These are phyloP conservation scores for Hyperoplus lanceolatus DNA, from an alignment of 2,797 vertebrate species.

Conservation along the genomic window DNA sequence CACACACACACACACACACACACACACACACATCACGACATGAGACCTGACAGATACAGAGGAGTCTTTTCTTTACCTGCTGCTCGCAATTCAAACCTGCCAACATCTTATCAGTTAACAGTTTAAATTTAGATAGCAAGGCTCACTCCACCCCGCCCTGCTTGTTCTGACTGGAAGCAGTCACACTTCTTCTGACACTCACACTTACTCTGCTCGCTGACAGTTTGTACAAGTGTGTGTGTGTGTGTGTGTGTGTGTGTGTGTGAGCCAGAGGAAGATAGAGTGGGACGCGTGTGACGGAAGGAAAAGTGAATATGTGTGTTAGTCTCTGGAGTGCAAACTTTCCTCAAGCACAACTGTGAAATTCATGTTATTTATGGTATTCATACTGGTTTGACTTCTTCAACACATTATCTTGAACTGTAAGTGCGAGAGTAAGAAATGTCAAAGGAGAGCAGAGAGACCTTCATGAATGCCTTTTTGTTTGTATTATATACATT, in stretches of 20 bases:
- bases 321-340: not conserved
- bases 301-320: conserved; percentile 18
- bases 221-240: conserved; percentile 4
- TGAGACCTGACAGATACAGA: conserved; percentile 34
- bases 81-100: conserved; percentile 48
- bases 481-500: not conserved
- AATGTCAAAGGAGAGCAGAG: not conserved
- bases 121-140: conserved; percentile 66
- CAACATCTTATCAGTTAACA: conserved; percentile 53
- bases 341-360: conserved; percentile 6
- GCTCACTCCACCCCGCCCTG: conserved; percentile 33
- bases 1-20: not conserved
- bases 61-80: conserved; percentile 42
- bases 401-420: conserved; percentile 15
- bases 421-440: not conserved
- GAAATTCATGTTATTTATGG: conserved; percentile 19
- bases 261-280: not conserved
- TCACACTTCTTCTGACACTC: conserved; percentile 34
- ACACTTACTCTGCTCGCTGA: conserved; percentile 37
- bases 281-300: not conserved
- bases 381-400: conserved; percentile 3
- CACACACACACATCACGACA: conserved; percentile 17
- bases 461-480: not conserved
- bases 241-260: not conserved
- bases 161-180: conserved; percentile 63